A percentile compares a stretch with the other conserved stretches of the same genome.
phyloP scores from a whole-genome alignment of 1,140 invertebrate genomes.

The Akabosia matsudoensis region DNA sequence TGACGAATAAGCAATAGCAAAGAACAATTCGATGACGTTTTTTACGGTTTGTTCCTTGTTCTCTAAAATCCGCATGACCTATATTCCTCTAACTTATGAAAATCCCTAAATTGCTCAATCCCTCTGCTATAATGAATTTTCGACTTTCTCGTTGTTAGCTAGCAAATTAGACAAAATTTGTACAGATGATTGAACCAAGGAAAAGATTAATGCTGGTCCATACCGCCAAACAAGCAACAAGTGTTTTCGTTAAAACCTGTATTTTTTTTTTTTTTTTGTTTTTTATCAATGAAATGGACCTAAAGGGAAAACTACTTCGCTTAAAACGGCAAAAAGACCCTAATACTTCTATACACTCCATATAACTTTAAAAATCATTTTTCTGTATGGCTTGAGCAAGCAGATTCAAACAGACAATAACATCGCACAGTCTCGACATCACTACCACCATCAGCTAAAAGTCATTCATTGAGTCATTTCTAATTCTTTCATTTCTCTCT shows the following conservation, averaged over 20 bases:
- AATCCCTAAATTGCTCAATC: no score
- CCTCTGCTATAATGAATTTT: no score
- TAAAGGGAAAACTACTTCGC: neutral
- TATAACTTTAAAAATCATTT: no score
- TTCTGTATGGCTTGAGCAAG: neutral
- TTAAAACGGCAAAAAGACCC: no score
- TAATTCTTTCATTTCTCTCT: neutral
- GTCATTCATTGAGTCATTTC: conserved; percentile 14
- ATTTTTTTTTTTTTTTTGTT: conserved; percentile 4
- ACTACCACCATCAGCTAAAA: neutral
- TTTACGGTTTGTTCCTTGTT: no score
- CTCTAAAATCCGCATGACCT: neutral
- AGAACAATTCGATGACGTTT: no score
- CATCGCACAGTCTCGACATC: neutral
- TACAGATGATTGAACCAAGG: neutral
- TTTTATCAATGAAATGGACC: conserved; percentile 18
- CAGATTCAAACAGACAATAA: neutral
- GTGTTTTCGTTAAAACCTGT: neutral
- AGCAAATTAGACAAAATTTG: no score
- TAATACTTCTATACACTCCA: no score
- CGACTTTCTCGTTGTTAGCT: no score
- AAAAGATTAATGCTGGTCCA: neutral
- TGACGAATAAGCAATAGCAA: no score
- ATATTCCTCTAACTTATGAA: neutral
- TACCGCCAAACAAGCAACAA: neutral